Base-by-base conservation (phyloP, 2,113 vertebrate genomes). In the Campylorhamphus procurvoides region DNA sequence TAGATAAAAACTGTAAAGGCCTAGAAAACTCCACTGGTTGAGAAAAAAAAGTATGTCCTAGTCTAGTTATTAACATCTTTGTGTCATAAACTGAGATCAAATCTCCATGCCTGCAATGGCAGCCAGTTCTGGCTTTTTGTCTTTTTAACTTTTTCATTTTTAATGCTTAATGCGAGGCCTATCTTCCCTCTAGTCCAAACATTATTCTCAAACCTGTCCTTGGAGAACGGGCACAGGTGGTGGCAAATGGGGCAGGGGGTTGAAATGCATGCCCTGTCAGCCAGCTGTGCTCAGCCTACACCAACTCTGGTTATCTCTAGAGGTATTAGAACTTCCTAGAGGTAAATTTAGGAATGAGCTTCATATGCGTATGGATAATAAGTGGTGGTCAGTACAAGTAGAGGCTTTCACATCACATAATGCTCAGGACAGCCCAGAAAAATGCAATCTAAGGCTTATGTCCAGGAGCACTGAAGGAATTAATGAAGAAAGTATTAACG, bases 191-290 rank as follows among this genome's bases (percentile, higher is more conserved):
- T 72, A 15, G 13, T 63, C 12, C 20, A 68, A 50, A 76, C 4
- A 15, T 59, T 37, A 25, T 12, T 35, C 18, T 8, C 35, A 50
- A 29, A n/a, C 5, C 10, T 60, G 23, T 31, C 35, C 27, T 22
- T 47, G 14, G n/a, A 56, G 89, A 73, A 59, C 12, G 39, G 29
- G 9, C 15, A 16, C 8, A 46, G 39, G 18, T 35, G 4, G 5
- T 18, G 16, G 27, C 33, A 20, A 12, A 6, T 8, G 14, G 18
- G 24, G 27, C 1, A 1, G 15, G 0, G 0, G 37, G 37, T 37
- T 18, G 18, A 79, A n/a, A 13, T 31, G 9, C 1, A 0, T 55
- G 25, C 7, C 42, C 31, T 83, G 37, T 12, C 60, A 77, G 40
- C 6, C 14, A 12, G 14, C 10, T 37, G 7, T 66, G 29, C 7